These are phyloP conservation scores for Cephus rjabovi DNA, from an alignment of 2,888 invertebrate genomes.

Conservation along the genomic window DNA sequence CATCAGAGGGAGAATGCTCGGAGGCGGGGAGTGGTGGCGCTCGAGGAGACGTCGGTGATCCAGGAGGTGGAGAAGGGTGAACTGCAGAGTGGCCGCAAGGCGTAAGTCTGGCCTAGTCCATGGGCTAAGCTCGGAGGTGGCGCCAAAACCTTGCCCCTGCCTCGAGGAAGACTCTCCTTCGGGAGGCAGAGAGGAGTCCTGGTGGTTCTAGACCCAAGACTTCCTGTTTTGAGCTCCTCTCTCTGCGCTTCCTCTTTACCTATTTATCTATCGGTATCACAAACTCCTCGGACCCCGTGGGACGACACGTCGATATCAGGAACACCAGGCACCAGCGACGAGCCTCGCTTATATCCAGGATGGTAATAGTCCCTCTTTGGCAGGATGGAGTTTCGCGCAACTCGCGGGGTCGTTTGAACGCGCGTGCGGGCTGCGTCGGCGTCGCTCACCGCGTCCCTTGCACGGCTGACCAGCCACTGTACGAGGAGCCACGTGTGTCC, in stretches of 20 bases:
- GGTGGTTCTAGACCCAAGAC: not conserved
- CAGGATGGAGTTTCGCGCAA: not conserved
- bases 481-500: conserved; percentile 10
- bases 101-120: conserved; percentile 67
- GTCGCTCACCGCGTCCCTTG: conserved; percentile 12
- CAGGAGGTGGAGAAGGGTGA: conserved; percentile 65
- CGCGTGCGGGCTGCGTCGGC: conserved; percentile 25
- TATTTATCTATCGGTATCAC: not conserved
- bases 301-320: not conserved
- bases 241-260: not conserved
- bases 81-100: conserved; percentile 67
- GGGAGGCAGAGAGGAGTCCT: conserved; percentile 36
- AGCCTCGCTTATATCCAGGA: not conserved
- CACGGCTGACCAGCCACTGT: conserved; percentile 17
- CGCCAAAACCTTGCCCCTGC: conserved; percentile 64
- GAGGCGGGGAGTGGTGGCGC: conserved; percentile 31
- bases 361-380: not conserved
- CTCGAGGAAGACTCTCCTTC: conserved; percentile 46
- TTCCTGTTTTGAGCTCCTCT: not conserved
- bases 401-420: conserved; percentile 23
- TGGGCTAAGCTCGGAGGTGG: conserved; percentile 74
- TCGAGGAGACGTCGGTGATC: conserved; percentile 20
- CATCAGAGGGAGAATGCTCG: conserved; percentile 50
- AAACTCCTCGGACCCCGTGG: not conserved
- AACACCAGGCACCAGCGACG: not conserved